Evolutionary conservation across 2,888 invertebrate genomes (phyloP).

Genomic region (Ormyrus rosae): DNA sequence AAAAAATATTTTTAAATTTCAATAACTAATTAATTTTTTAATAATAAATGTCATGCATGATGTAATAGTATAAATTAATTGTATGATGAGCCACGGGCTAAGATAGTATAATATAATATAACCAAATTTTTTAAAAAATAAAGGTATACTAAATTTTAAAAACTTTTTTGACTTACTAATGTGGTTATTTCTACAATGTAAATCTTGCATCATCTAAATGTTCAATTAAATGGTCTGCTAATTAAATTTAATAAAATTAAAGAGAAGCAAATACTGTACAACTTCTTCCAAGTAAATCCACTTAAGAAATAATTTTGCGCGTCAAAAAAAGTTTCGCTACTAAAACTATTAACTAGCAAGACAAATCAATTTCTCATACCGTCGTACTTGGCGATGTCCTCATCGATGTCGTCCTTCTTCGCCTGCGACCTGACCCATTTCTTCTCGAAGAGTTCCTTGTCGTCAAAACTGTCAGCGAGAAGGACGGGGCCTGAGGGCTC

Average conservation of each 20-base stretch:
- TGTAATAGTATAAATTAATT: background rate
- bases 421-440: conserved; percentile 93
- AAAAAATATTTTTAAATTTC: conserved; percentile 43
- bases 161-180: background rate
- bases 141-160: background rate
- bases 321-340: too few species aligned
- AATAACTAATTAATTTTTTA: conserved; percentile 9
- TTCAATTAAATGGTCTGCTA: too few species aligned
- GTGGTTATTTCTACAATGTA: too few species aligned
- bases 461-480: conserved; percentile 92
- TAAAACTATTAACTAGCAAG: too few species aligned
- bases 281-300: too few species aligned
- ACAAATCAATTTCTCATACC: conserved; percentile 77
- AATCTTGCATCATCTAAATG: too few species aligned
- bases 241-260: background rate
- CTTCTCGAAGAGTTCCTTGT: conserved; percentile 83
- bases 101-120: background rate
- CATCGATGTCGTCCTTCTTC: conserved; percentile 92
- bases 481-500: conserved; percentile 80
- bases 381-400: conserved; percentile 95
- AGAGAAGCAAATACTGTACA: background rate
- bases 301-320: too few species aligned
- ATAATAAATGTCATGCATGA: background rate
- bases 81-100: too few species aligned
- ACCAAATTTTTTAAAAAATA: background rate